phyloP scores from a whole-genome alignment of 2,113 vertebrate genomes.

The Tragulus kanchil region DNA sequence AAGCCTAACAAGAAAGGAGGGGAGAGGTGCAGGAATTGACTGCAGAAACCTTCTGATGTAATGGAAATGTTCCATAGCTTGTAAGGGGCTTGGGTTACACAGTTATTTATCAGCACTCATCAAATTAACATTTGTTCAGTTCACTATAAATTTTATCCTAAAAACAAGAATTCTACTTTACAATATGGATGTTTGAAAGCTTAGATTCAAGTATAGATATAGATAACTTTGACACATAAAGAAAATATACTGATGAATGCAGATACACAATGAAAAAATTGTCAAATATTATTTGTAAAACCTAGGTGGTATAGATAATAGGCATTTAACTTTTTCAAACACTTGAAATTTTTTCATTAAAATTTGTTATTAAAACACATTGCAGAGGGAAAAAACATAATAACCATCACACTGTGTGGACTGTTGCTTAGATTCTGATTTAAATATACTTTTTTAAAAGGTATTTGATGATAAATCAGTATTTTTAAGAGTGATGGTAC shows the following conservation, averaged over 20 bases:
- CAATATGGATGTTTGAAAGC: not conserved
- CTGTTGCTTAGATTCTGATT: not conserved
- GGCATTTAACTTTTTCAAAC: not conserved
- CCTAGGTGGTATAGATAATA: not conserved
- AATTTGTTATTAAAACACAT: not conserved
- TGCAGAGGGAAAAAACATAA: not conserved
- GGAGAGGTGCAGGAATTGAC: not conserved
- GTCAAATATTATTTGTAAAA: not conserved
- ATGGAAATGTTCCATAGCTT: not conserved
- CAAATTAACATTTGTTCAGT: not conserved
- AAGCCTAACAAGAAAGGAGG: not conserved
- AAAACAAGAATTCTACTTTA: not conserved
- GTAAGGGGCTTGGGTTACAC: not conserved
- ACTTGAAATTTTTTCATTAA: not conserved
- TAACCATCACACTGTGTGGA: not conserved
- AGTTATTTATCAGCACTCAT: not conserved
- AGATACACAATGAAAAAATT: not conserved
- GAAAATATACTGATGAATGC: not conserved
- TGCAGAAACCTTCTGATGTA: not conserved
- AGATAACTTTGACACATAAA: not conserved
- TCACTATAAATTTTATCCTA: not conserved
- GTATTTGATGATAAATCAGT: not conserved
- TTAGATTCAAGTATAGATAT: not conserved
- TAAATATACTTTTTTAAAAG: not conserved
- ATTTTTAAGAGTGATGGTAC: not conserved